Evolutionary conservation across 2,797 vertebrate genomes (phyloP).

Genomic region (Hippopotamyrus pictus): DNA sequence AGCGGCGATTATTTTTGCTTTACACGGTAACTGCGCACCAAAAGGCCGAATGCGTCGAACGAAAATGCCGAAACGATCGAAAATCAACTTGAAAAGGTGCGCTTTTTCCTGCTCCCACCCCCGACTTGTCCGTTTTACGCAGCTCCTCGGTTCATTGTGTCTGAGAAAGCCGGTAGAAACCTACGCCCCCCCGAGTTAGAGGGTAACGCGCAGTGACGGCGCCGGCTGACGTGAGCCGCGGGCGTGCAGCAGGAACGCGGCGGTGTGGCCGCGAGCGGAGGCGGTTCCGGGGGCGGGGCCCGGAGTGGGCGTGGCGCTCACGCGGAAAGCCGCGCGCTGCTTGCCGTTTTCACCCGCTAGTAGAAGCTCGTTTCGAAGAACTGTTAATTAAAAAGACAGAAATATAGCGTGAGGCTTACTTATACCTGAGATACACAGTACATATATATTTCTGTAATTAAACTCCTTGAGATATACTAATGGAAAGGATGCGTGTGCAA

Average conservation of each 20-base stretch:
- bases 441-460: neutral
- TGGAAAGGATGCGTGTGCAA: neutral
- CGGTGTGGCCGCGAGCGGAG: neutral
- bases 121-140: constrained; percentile 49
- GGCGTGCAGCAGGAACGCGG: neutral
- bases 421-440: neutral
- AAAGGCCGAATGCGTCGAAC: neutral
- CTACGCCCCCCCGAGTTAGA: constrained; percentile 59
- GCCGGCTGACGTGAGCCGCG: constrained; percentile 31
- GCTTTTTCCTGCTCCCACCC: constrained; percentile 35
- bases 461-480: neutral
- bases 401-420: neutral
- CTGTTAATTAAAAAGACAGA: neutral
- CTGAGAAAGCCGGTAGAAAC: constrained; percentile 69
- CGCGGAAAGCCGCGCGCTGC: neutral
- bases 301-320: neutral
- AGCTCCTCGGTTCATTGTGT: constrained; percentile 69
- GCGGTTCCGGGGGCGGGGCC: constrained; percentile 31
- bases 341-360: neutral
- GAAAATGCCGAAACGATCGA: constrained; percentile 28
- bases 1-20: neutral
- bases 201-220: constrained; percentile 55
- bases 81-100: constrained; percentile 21
- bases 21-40: neutral
- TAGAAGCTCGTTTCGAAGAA: neutral